Conservation (phyloP, 2,888 invertebrate species). For the Parnassius orleans region DNA sequence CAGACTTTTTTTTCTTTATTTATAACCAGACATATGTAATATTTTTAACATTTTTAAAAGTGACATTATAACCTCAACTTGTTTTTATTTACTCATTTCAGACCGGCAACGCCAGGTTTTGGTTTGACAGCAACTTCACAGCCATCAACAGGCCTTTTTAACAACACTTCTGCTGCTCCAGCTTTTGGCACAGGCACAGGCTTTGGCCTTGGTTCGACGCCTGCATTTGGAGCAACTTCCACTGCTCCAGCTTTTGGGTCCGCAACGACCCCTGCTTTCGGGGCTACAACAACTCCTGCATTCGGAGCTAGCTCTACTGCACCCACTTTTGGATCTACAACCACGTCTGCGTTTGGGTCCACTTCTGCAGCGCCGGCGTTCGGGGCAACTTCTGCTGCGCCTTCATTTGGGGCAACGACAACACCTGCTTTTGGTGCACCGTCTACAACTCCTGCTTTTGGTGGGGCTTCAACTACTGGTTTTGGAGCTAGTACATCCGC, state of each 20-base stretch:
- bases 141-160: conserved; percentile 60
- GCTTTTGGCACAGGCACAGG: conserved; percentile 43
- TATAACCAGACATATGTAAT: not conserved
- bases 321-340: conserved; percentile 46
- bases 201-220: conserved; percentile 32
- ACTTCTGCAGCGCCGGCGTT: conserved; percentile 6
- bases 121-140: conserved; percentile 54
- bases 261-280: conserved; percentile 50
- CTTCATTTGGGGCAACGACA: conserved; percentile 32
- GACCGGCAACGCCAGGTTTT: conserved; percentile 61
- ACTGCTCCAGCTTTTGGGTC: conserved; percentile 39
- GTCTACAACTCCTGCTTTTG: conserved; percentile 9
- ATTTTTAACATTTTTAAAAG: not conserved
- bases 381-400: conserved; percentile 30
- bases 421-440: conserved; percentile 21
- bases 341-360: conserved; percentile 51
- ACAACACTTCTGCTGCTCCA: conserved; percentile 44
- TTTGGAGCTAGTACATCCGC: conserved; percentile 40
- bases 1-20: too few relatives aligned
- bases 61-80: conserved; percentile 2
- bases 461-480: conserved; percentile 30
- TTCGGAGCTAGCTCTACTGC: conserved; percentile 45
- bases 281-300: conserved; percentile 40
- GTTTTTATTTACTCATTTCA: conserved; percentile 33
- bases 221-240: conserved; percentile 36